phyloP scores from a whole-genome alignment of 2,797 vertebrate genomes.

The Hafferia zeledoni region DNA sequence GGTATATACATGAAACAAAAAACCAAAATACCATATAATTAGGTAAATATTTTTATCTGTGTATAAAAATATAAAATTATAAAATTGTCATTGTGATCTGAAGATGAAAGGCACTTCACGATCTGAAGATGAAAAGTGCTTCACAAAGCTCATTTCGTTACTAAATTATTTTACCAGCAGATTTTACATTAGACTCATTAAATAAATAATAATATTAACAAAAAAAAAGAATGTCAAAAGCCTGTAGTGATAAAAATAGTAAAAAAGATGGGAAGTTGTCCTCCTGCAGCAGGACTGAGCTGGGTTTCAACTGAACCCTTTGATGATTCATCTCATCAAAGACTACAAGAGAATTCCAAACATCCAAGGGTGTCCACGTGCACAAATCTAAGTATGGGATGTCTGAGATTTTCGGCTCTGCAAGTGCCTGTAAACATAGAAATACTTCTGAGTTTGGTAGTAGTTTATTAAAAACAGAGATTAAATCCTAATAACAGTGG shows the following conservation, averaged over 20 bases:
- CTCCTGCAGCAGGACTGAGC: neutral
- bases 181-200: neutral
- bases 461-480: neutral
- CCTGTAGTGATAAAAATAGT: neutral
- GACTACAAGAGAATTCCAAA: neutral
- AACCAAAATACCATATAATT: neutral
- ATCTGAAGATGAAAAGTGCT: neutral
- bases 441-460: neutral
- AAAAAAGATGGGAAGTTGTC: neutral
- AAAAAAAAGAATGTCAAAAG: neutral
- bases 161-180: neutral
- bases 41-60: neutral
- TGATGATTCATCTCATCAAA: neutral
- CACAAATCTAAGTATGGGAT: neutral
- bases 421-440: neutral
- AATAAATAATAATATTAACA: too few relatives aligned
- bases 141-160: neutral
- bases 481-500: neutral
- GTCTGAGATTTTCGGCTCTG: neutral
- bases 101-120: neutral
- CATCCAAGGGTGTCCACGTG: neutral
- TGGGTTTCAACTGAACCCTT: neutral
- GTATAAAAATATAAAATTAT: neutral
- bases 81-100: neutral
- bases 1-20: neutral